phyloP scores from a whole-genome alignment of 2,888 invertebrate genomes.

The Dioctria linearis region DNA sequence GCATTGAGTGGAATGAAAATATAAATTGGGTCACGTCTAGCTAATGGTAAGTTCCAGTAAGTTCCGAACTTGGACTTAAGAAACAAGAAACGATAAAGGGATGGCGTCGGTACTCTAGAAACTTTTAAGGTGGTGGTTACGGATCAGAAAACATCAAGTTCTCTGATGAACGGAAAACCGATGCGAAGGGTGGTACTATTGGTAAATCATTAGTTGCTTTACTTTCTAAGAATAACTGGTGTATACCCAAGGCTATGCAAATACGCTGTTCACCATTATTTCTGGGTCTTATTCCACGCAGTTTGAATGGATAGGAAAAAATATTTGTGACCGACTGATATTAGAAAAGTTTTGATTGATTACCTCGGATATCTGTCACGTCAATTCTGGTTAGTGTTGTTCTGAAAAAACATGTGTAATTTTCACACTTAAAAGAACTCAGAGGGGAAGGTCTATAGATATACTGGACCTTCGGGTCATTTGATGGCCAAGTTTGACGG shows the following conservation, averaged over 20 bases:
- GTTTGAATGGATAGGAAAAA: no score
- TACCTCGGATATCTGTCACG: constrained; percentile 21
- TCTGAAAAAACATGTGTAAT: constrained; percentile 13
- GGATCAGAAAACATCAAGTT: no score
- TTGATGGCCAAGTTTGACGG: constrained; percentile 62
- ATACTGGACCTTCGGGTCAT: constrained; percentile 60
- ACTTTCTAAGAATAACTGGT: no score
- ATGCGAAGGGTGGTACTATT: neutral
- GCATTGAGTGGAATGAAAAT: neutral
- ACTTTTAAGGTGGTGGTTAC: neutral
- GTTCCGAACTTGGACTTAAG: neutral
- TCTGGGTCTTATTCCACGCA: no score
- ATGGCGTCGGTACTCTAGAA: constrained; percentile 3
- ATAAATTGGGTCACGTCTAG: neutral
- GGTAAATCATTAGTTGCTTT: no score
- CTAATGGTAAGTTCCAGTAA: constrained; percentile 23
- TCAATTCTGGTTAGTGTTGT: neutral
- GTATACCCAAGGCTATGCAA: no score
- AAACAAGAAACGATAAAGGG: neutral
- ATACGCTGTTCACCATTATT: no score
- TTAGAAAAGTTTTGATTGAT: constrained; percentile 52
- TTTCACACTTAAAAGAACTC: neutral
- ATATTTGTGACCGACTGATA: constrained; percentile 16
- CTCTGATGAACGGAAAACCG: no score
- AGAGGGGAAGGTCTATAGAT: neutral